These are phyloP conservation scores for Thera obeliscata DNA, from an alignment of 2,888 invertebrate genomes.

Conservation along the genomic window DNA sequence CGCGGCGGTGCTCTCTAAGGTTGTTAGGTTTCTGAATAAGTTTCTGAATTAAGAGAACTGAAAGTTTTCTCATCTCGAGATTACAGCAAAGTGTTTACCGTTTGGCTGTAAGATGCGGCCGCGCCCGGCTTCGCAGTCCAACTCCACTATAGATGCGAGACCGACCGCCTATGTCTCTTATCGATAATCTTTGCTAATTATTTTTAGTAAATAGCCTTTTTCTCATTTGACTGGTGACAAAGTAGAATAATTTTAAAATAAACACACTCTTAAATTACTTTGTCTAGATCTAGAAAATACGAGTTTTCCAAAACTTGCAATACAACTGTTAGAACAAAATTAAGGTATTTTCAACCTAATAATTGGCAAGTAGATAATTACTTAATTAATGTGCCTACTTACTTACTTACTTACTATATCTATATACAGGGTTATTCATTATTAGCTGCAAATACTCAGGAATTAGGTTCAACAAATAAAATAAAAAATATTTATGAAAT, in stretches of 20 bases:
- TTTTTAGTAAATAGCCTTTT: constrained; percentile 16
- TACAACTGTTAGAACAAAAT: neutral
- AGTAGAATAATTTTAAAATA: neutral
- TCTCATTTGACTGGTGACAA: constrained; percentile 7
- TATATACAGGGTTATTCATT: too few relatives aligned
- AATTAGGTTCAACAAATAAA: too few relatives aligned
- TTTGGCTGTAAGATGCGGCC: constrained; percentile 82
- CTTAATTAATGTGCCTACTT: too few relatives aligned
- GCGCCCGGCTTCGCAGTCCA: constrained; percentile 68
- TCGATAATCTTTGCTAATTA: constrained; percentile 36
- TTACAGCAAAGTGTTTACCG: constrained; percentile 86
- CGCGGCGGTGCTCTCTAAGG: constrained; percentile 81
- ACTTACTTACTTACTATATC: too few relatives aligned
- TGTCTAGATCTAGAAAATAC: neutral
- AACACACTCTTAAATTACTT: neutral
- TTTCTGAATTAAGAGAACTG: constrained; percentile 86
- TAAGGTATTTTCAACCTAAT: too few relatives aligned
- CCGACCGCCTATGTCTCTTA: constrained; percentile 24
- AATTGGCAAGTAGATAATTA: too few relatives aligned
- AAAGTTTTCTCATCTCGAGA: constrained; percentile 86
- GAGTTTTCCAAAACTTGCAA: neutral
- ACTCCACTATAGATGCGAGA: constrained; percentile 46
- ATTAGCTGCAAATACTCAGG: too few relatives aligned
- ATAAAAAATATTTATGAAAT: too few relatives aligned
- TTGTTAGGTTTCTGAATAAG: constrained; percentile 85